Evolutionary conservation across 2,797 vertebrate genomes (phyloP).

Genomic region (Malacoraja senta): DNA sequence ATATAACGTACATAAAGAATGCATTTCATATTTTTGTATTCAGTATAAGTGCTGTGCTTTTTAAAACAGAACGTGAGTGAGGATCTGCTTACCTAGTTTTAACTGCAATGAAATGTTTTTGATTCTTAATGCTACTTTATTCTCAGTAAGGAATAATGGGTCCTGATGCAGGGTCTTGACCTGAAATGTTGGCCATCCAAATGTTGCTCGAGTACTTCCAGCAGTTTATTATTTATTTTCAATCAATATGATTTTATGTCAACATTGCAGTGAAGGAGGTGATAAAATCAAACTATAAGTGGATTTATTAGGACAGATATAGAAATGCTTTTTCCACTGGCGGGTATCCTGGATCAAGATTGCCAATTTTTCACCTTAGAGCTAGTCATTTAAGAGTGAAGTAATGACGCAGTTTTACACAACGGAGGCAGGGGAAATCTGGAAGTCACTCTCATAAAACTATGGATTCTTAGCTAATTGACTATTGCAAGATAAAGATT

Average conservation of each 20-base stretch:
- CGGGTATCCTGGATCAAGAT: neutral
- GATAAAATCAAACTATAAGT: neutral
- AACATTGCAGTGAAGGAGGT: neutral
- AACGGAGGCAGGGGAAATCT: neutral
- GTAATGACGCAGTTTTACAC: neutral
- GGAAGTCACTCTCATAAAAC: neutral
- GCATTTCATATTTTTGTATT: neutral
- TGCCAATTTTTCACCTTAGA: neutral
- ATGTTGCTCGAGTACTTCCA: too few relatives aligned
- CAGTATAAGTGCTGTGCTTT: neutral
- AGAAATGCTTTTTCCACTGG: neutral
- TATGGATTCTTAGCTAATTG: neutral
- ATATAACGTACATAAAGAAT: neutral
- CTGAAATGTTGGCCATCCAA: too few relatives aligned
- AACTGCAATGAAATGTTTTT: neutral
- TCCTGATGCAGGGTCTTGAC: too few relatives aligned
- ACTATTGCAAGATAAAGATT: neutral
- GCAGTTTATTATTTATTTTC: neutral
- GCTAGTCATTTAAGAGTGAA: neutral
- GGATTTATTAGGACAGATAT: neutral
- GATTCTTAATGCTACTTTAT: neutral
- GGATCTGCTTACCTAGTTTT: neutral
- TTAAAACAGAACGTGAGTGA: neutral
- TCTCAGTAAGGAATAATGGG: too few relatives aligned
- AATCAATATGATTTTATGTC: neutral